Conservation (phyloP, 2,113 vertebrate species). For the Tachysurus fulvidraco region DNA sequence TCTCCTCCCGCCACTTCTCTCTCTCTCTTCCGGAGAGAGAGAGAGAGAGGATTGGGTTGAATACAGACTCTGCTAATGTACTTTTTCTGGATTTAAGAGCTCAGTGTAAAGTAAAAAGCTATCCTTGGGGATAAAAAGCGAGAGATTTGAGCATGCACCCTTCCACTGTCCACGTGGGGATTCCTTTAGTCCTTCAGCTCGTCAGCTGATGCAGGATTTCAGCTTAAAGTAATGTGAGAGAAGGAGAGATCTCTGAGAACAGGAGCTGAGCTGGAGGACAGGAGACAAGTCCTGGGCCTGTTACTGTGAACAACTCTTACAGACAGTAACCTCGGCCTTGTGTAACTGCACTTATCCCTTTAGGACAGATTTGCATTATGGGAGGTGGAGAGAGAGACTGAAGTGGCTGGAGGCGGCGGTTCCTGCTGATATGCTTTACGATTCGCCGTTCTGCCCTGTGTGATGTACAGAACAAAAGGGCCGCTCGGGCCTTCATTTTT, state of each 20-base stretch:
- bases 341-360: conserved; percentile 32
- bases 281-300: neutral
- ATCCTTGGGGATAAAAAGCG: too few relatives aligned
- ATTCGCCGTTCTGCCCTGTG: conserved; percentile 19
- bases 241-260: neutral
- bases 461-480: conserved; percentile 37
- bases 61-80: neutral
- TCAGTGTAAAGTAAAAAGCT: neutral
- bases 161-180: neutral
- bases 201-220: neutral
- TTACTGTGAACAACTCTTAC: neutral
- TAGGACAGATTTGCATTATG: conserved; percentile 27
- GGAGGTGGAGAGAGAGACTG: neutral
- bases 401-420: conserved; percentile 2
- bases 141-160: neutral
- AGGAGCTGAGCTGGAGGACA: neutral
- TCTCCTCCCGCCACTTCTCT: too few relatives aligned
- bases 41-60: neutral
- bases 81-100: neutral
- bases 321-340: neutral
- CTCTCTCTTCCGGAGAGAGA: too few relatives aligned
- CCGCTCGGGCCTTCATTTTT: neutral
- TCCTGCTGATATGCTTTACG: conserved; percentile 43
- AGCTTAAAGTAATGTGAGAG: neutral
- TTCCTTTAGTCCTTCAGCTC: neutral